Base-by-base conservation (phyloP, 2,888 invertebrate species). In the Brachynemurus nebulosus region DNA sequence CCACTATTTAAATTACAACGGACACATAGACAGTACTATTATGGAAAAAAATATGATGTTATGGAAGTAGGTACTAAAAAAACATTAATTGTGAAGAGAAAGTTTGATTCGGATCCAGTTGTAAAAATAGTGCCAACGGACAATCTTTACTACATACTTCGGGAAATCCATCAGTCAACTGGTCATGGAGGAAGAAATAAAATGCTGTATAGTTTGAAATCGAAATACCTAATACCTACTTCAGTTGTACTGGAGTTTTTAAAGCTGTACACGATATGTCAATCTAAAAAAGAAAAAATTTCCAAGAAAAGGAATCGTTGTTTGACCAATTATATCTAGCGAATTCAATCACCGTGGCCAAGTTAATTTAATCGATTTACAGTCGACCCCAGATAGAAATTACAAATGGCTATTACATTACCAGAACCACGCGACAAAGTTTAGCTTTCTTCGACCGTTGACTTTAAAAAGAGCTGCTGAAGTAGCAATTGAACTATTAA, bases 121-220 rank as follows among this genome's bases (percentile, higher is more conserved):
- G 40, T 40, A 12, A 5, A 40, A 40, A 40, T 40, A 17, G 40
- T 40, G 6, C 16, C 40, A 8, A 7, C 16, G 4, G n/a, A n/a
- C n/a, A n/a, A n/a, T n/a, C n/a, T n/a, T n/a, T n/a, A n/a, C n/a
- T n/a, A n/a, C n/a, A n/a, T 33, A 14, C 33, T 33, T 16, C n/a
- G 12, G 5, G 9, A 47, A 12, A 40, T 27, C 44, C 48, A 50
- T 43, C 45, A 47, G 34, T 42, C 46, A n/a, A 45, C 48, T 42
- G 45, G 48, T 35, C 45, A 50, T 45, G 47, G 51, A 36, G 48
- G 48, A 8, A 47, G 46, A 47, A 47, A 48, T 44, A 50, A 51
- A 48, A 50, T 50, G 36, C 47, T 47, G 46, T 41, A 48, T 44
- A 40, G 16, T 35, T 40, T 48, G 36, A 48, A 37, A 40, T 39